These are phyloP conservation scores for Aleiodes testaceus DNA, from an alignment of 2,888 invertebrate genomes.

Conservation along the genomic window DNA sequence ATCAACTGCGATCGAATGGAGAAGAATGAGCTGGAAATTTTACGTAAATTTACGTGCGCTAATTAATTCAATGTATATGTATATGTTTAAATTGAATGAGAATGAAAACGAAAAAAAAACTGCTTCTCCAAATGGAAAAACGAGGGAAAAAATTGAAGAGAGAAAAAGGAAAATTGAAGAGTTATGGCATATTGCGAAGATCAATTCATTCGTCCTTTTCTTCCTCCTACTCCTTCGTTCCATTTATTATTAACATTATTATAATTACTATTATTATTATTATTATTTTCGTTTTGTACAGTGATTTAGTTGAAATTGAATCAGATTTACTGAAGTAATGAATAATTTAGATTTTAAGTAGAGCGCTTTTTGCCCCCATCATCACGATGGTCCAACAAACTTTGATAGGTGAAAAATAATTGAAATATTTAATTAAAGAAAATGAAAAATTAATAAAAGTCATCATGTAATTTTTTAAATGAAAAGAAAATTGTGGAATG, in stretches of 20 bases:
- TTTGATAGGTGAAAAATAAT: slow-evolving; percentile 28
- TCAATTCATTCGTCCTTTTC: slow-evolving; percentile 7
- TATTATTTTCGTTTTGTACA: slow-evolving; percentile 52
- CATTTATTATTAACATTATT: background rate
- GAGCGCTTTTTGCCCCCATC: background rate
- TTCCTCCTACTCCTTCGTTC: slow-evolving; percentile 23
- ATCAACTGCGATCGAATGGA: background rate
- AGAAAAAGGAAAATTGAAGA: background rate
- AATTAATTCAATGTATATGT: background rate
- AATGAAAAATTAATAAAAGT: background rate
- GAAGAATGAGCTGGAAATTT: background rate
- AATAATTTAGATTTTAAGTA: slow-evolving; percentile 30
- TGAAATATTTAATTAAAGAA: background rate
- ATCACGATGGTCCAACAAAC: slow-evolving; percentile 10
- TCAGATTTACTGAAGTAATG: slow-evolving; percentile 30
- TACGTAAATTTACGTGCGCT: background rate
- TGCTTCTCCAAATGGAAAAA: background rate
- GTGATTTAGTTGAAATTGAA: slow-evolving; percentile 53
- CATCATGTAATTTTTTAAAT: no score
- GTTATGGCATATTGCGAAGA: slow-evolving; percentile 3
- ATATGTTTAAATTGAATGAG: background rate
- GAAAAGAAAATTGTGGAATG: slow-evolving; percentile 1
- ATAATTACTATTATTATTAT: background rate
- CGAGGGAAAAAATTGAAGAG: background rate
- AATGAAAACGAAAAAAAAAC: background rate